phyloP scores from a whole-genome alignment of 2,113 vertebrate genomes.

The Mobula hypostoma region DNA sequence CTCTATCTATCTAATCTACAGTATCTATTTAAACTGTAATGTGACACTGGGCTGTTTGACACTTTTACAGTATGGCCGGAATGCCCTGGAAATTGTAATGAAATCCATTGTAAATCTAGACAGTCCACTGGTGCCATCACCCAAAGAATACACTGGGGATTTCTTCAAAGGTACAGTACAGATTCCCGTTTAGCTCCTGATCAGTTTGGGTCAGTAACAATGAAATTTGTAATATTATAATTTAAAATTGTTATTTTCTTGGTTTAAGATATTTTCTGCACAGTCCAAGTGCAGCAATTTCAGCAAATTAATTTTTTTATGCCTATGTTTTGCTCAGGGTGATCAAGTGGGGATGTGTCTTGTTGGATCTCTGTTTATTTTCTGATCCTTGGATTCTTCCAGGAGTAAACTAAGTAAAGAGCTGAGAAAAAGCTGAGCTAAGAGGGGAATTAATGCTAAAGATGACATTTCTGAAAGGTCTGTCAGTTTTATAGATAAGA shows the following conservation, averaged over 20 bases:
- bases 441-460: no score
- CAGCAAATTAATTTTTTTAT: neutral
- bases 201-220: neutral
- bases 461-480: no score
- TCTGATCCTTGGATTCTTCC: no score
- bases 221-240: neutral
- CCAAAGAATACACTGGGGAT: constrained; percentile 83
- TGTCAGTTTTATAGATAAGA: no score
- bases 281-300: neutral
- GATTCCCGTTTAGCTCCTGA: neutral
- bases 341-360: no score
- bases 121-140: constrained; percentile 80
- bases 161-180: constrained; percentile 85
- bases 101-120: constrained; percentile 96
- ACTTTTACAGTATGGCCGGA: constrained; percentile 82
- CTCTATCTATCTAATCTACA: no score
- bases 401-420: no score
- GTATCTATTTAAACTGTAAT: neutral
- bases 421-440: no score
- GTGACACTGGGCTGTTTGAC: constrained; percentile 9
- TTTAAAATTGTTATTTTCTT: neutral
- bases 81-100: constrained; percentile 96
- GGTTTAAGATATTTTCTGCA: neutral
- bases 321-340: neutral
- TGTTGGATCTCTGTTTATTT: no score